Conservation (phyloP, 2,888 invertebrate species). For the Brenthis daphne region DNA sequence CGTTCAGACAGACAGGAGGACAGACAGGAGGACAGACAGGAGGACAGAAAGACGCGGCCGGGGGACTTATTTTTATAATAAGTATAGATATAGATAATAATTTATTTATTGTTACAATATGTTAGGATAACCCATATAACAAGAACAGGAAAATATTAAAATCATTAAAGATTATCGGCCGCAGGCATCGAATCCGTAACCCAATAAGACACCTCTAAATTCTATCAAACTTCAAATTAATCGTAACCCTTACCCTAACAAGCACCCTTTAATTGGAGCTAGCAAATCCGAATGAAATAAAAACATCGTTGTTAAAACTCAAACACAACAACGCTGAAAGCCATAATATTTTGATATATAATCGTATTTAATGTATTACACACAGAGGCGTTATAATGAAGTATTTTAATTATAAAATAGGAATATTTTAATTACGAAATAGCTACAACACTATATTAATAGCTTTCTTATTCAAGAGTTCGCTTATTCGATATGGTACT, state of each 20-base stretch:
- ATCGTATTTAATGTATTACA: constrained; percentile 16
- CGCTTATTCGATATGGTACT: no score
- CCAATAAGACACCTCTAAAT: background rate
- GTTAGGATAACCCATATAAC: no score
- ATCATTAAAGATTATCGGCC: no score
- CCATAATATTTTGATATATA: constrained; percentile 40
- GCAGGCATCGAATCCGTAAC: background rate
- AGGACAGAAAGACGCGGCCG: no score
- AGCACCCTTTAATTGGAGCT: constrained; percentile 43
- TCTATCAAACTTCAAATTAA: constrained; percentile 21
- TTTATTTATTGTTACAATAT: no score
- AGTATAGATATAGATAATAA: no score
- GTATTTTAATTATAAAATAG: background rate
- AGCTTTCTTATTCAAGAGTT: no score
- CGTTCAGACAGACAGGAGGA: no score
- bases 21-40: no score
- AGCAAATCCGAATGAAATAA: constrained; percentile 60
- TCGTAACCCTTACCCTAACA: constrained; percentile 16
- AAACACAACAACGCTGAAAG: constrained; percentile 41
- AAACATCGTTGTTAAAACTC: constrained; percentile 47
- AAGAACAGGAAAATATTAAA: no score
- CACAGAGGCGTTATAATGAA: background rate
- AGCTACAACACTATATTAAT: background rate
- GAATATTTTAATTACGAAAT: background rate
- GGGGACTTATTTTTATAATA: no score